Evolutionary conservation across 2,113 vertebrate genomes (phyloP).

Genomic region (Erinaceus europaeus): DNA sequence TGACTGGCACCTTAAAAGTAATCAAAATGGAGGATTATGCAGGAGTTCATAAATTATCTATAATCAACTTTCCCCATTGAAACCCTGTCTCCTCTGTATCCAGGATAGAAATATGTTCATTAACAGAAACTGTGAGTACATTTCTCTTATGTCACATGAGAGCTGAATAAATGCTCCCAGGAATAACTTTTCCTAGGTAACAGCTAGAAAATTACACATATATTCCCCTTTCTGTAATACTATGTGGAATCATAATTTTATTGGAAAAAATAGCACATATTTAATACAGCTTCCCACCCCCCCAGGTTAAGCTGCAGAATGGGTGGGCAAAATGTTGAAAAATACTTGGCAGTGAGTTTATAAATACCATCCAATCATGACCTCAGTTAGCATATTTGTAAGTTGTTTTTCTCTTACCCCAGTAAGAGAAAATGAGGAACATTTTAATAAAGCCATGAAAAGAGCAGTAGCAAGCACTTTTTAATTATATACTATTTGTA

Average conservation of each 20-base stretch:
- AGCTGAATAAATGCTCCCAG: no score
- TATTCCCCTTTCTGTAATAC: not conserved
- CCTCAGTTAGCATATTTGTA: conserved; percentile 36
- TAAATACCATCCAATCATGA: not conserved
- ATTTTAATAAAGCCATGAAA: not conserved
- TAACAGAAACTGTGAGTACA: not conserved
- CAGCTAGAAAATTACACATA: not conserved
- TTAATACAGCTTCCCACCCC: not conserved
- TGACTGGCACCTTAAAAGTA: not conserved
- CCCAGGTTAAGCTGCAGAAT: conserved; percentile 23
- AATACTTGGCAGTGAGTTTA: not conserved
- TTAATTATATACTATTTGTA: conserved; percentile 7
- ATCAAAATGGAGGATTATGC: not conserved
- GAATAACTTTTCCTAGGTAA: no score
- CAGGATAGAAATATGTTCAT: not conserved
- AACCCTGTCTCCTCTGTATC: not conserved
- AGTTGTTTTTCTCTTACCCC: not conserved
- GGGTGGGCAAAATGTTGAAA: conserved; percentile 42
- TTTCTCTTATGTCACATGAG: not conserved
- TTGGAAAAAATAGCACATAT: conserved; percentile 1
- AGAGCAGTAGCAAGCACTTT: not conserved
- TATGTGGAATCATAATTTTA: not conserved
- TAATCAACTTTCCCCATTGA: not conserved
- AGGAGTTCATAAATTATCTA: not conserved
- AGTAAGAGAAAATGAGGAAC: not conserved